These are phyloP conservation scores for Marcusenius ussheri DNA, from an alignment of 2,113 vertebrate species.

Conservation along the genomic window DNA sequence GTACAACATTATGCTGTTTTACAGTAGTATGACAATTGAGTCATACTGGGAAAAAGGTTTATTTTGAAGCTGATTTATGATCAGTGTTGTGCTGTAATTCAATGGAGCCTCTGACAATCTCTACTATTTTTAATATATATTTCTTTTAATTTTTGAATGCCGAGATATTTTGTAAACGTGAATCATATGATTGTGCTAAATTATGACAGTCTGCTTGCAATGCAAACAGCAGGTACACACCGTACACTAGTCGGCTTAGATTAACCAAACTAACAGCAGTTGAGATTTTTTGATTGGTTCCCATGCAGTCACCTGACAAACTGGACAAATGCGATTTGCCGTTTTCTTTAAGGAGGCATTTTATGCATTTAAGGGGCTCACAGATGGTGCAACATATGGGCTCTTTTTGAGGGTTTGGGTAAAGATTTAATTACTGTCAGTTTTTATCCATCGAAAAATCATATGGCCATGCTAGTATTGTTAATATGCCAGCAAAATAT, in stretches of 20 bases:
- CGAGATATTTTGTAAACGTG: not conserved
- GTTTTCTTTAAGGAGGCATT: not conserved
- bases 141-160: not conserved
- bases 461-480: not conserved
- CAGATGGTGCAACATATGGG: slow-evolving; percentile 1
- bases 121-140: not conserved
- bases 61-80: not conserved
- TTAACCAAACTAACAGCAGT: not conserved
- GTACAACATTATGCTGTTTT: not conserved
- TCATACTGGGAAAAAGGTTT: not conserved
- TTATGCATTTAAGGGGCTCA: not conserved
- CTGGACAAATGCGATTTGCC: not conserved
- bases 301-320: not conserved
- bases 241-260: not conserved
- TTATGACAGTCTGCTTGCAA: not conserved
- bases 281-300: not conserved
- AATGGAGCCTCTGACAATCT: not conserved
- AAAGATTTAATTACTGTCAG: slow-evolving; percentile 4
- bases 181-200: not conserved
- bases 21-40: not conserved
- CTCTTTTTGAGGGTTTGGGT: not conserved
- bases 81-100: not conserved
- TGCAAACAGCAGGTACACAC: not conserved
- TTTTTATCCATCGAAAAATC: not conserved
- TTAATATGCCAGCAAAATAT: not conserved